Evolutionary conservation across 1,140 invertebrate species (phyloP).

Genomic region (Pachyrhynchus sulphureomaculatus): DNA sequence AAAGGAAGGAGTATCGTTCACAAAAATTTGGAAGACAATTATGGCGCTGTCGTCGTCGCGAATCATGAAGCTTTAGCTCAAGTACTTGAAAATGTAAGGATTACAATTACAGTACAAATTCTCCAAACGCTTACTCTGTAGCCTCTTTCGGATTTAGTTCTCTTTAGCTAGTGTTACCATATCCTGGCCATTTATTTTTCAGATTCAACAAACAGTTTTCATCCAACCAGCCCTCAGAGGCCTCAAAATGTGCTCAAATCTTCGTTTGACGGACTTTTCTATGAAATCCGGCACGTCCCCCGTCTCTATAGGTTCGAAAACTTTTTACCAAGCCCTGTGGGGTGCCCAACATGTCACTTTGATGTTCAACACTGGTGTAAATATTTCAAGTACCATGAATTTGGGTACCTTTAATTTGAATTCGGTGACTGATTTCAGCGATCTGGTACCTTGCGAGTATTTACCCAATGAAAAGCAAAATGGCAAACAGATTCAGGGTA

Average conservation of each 20-base stretch:
- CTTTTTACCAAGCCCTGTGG: constrained; percentile 74
- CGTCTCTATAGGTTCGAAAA: constrained; percentile 64
- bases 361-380: constrained; percentile 62
- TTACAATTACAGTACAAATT: not conserved
- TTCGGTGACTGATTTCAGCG: constrained; percentile 76
- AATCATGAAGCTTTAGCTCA: constrained; percentile 85
- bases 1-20: constrained; percentile 77
- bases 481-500: constrained; percentile 63
- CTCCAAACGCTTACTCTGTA: too few species aligned
- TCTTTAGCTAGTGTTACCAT: too few species aligned
- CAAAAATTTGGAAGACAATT: constrained; percentile 82
- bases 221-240: constrained; percentile 66
- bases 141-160: too few species aligned
- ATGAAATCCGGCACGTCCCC: constrained; percentile 57
- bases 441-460: constrained; percentile 68
- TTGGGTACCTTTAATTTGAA: constrained; percentile 63
- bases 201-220: constrained; percentile 69
- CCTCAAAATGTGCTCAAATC: constrained; percentile 68
- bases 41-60: constrained; percentile 82
- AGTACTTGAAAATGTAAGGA: constrained; percentile 74
- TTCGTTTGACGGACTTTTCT: constrained; percentile 69
- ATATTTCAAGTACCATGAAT: constrained; percentile 48
- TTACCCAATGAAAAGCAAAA: constrained; percentile 51
- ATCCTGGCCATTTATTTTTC: constrained; percentile 17
- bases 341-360: constrained; percentile 68